Base-by-base conservation (phyloP, 2,888 invertebrate genomes). In the Elysia crispata region DNA sequence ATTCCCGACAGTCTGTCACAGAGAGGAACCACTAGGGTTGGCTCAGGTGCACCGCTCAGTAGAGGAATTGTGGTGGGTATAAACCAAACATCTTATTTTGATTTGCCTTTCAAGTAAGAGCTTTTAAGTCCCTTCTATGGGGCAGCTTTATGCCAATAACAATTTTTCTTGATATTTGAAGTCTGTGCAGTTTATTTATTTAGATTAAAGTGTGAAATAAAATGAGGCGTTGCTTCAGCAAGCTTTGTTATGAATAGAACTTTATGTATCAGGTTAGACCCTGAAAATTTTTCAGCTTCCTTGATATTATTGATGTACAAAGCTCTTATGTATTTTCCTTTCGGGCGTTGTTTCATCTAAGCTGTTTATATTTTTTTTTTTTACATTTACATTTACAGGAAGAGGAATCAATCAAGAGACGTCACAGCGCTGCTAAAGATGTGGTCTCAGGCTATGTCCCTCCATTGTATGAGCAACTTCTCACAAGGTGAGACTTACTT, bases 391-490 rank as follows among this genome's bases (percentile, higher is more conserved):
- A 41, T 76, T 78, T 85, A 0, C 83, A 91, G 91, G 91, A 91
- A 84, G 89, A 89, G 79, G 90, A 87, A 79, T 91, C 91, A 0
- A 69, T 89, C 74, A 86, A 86, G 67, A 82, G 91, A 79, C 81
- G 91, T 77, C 87, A 89, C 64, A 90, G 89, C 86, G 89, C 89
- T n/a, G 91, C 91, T 15, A 90, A 89, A 75, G 90, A 90, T 25
- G 89, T 89, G 20, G 90, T 91, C 18, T 84, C 87, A 49, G 90
- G 91, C 6, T 85, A 86, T 74, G 83, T 86, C 15, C 91, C 91
- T 0, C 86, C 89, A 57, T 82, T 90, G 76, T 87, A 88, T 82
- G 89, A 90, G 79, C 89, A 90, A 80, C 84, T 91, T 6, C 77
- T 88, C 13, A 85, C 84, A 73, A 86, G 87, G 90, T 89, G 82